Conservation (phyloP, 2,113 vertebrate genomes). For the Rafetus swinhoei region DNA sequence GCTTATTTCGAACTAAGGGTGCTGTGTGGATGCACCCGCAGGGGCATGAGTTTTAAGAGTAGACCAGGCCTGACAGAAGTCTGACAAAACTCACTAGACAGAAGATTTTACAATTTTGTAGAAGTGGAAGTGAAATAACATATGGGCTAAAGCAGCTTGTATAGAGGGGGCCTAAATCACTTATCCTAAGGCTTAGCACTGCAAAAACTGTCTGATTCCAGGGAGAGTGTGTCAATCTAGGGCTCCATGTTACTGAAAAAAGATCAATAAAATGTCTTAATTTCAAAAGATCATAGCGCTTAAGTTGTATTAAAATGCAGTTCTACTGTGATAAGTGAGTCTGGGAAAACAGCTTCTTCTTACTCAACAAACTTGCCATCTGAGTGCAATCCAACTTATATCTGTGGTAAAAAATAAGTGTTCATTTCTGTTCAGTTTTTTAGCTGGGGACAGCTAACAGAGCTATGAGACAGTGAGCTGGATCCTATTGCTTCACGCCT, state of each 20-base stretch:
- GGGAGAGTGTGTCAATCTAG: neutral
- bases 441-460: neutral
- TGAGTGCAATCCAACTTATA: neutral
- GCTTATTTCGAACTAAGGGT: too few species aligned
- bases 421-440: neutral
- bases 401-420: neutral
- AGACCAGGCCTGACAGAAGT: neutral
- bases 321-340: neutral
- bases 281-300: neutral
- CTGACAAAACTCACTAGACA: neutral
- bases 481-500: conserved; percentile 27
- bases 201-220: conserved; percentile 14
- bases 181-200: neutral
- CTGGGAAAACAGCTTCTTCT: neutral
- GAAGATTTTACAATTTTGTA: neutral
- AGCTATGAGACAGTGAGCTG: neutral
- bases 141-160: neutral
- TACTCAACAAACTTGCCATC: conserved; percentile 14
- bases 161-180: neutral
- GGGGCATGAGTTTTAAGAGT: neutral
- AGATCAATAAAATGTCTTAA: neutral
- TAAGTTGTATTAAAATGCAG: neutral
- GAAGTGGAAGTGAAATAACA: neutral
- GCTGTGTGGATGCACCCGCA: neutral
- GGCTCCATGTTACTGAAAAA: neutral